Evolutionary conservation across 2,113 vertebrate species (phyloP), one percentile per base, ranked within the genome.

Genomic region (Rhinichthys klamathensis): DNA sequence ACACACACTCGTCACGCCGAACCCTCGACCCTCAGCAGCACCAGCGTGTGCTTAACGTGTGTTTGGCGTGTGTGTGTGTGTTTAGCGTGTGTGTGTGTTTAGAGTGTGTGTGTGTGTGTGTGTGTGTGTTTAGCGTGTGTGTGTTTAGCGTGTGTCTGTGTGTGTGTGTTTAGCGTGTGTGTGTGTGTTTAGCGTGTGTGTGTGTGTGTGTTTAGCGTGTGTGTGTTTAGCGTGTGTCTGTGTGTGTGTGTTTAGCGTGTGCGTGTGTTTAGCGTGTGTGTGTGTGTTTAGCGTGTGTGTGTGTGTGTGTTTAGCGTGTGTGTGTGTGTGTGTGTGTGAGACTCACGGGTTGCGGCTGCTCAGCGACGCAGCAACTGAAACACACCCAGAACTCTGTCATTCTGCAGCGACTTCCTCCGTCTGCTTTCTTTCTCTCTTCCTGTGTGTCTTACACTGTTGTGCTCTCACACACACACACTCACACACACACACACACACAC

Each of bases 361-460:
- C 97, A 84, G 96, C 96, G 85, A 95, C 91, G 90, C 94, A 96
- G 93, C 95, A 95, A 91, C 94, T 96, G 90, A 96, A 96, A 89
- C 95, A 95, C 89, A 96, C 92, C 94, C 94, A 96, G 92, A 95
- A 95, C 90, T 97, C 97, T 54, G 96, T 97, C 97, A 98, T 97
- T 63, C 90, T 90, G 89, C 91, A 89, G 85, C 80, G 87, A 91
- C 94, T 95, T 94, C 93, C 93, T 92, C 87, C 91, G 87, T 87
- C 69, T 61, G 75, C 89, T 90, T 86, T 85, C 61, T 73, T 83
- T 18, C 9, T 58, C 60, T 84, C 81, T 60, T 87, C 70, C 70
- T 82, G 82, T 46, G 61, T 44, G 61, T 70, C 38, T 38, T 54
- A 21, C 35, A 10, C 3, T 77, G 5, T 72, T 49, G 46, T 41